These are phyloP conservation scores for Speoplatyrhinus poulsoni DNA, from an alignment of 2,113 vertebrate genomes.

Conservation along the genomic window DNA sequence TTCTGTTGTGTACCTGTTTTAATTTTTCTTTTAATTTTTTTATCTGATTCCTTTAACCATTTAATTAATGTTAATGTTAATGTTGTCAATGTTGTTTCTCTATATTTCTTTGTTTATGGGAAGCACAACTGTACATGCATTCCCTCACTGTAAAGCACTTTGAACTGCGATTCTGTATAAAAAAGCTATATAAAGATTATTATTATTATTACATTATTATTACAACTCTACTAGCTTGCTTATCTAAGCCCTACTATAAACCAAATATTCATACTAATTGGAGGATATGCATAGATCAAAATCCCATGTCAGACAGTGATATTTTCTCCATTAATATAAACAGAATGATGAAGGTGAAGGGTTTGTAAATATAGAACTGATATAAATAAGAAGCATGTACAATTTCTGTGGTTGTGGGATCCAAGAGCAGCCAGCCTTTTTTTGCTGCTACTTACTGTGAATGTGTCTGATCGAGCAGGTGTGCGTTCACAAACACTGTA, in stretches of 20 bases:
- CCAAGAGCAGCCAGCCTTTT: conserved; percentile 27
- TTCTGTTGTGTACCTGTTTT: no score
- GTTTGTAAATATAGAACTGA: conserved; percentile 39
- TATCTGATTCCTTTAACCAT: no score
- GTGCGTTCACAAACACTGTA: conserved; percentile 27
- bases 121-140: no score
- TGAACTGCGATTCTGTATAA: no score
- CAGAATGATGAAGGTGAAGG: conserved; percentile 29
- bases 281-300: conserved; percentile 51
- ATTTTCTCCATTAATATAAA: conserved; percentile 60
- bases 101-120: no score
- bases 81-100: no score
- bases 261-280: conserved; percentile 11
- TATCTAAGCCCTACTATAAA: neutral
- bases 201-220: no score
- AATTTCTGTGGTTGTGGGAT: conserved; percentile 40
- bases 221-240: neutral
- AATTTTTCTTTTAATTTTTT: no score
- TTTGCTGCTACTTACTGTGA: neutral
- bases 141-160: no score
- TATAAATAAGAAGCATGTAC: conserved; percentile 61
- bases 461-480: conserved; percentile 14
- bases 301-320: conserved; percentile 37
- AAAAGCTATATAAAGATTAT: no score
- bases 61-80: no score